Conservation (phyloP, 2,888 invertebrate genomes). For the Caenorhabditis sulstoni region DNA sequence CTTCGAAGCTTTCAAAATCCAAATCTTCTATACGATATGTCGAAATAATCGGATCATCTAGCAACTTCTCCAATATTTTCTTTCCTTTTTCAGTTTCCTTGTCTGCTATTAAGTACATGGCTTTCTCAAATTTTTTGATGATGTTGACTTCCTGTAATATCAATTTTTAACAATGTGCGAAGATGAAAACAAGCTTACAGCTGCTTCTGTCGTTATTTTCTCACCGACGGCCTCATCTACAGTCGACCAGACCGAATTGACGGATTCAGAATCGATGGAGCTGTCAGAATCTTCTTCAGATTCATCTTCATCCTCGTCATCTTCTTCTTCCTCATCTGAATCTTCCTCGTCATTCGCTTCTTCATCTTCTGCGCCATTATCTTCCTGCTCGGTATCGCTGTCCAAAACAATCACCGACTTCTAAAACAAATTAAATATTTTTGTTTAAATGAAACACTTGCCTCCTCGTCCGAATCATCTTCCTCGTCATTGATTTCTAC, state of each 20-base stretch:
- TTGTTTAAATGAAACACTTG: constrained; percentile 4
- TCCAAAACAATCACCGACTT: constrained; percentile 45
- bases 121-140: constrained; percentile 56
- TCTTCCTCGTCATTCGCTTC: constrained; percentile 34
- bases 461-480: constrained; percentile 51
- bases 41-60: constrained; percentile 57
- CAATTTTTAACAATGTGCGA: neutral
- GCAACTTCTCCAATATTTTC: constrained; percentile 47
- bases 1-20: constrained; percentile 50
- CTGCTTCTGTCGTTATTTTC: constrained; percentile 42
- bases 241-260: constrained; percentile 62
- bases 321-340: constrained; percentile 46
- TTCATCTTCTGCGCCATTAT: constrained; percentile 42
- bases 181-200: constrained; percentile 14
- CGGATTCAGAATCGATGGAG: constrained; percentile 46
- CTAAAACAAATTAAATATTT: constrained; percentile 5
- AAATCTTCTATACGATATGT: constrained; percentile 23
- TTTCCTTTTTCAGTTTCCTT: constrained; percentile 49
- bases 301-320: constrained; percentile 30
- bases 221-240: constrained; percentile 49
- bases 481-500: constrained; percentile 49
- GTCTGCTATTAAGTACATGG: constrained; percentile 56
- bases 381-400: constrained; percentile 52
- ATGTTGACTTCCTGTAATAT: constrained; percentile 63
- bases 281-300: constrained; percentile 43